Evolutionary conservation across 2,113 vertebrate genomes (phyloP), one percentile per base, ranked within the genome.

Genomic region (Phylloscopus trochiloides): DNA sequence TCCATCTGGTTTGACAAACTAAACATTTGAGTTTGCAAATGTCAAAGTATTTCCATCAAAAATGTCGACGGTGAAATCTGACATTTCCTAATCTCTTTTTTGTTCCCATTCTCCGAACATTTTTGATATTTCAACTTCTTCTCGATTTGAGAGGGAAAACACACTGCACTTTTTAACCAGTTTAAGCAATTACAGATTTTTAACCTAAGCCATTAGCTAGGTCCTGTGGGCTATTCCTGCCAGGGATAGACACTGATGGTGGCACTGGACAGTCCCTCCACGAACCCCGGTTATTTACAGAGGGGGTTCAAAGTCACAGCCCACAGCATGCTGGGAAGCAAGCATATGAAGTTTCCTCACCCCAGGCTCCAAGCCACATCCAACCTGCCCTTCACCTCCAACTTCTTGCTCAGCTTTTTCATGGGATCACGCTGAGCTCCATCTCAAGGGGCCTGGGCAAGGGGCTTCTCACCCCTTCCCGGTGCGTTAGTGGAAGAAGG

Each of bases 21-120:
- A 95, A 97, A 95, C 79, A 80, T 97, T 96, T 93, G 91, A 96
- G 72, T 95, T 95, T 86, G 91, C 88, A 95, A 95, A 96, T 94
- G 96, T 88, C 95, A 95, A 88, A 94, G 92, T 95, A 90, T 95
- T 97, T 88, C 94, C 59, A 96, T 95, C 96, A 97, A 92, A 97
- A 96, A 93, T 66, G 75, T 95, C 26, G 47, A 31, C 2, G 1
- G 88, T 3, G 1, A 86, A 86, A 90, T 36, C 94, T 97, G 92
- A 96, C 94, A 95, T 96, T 96, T 95, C 88, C 81, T 95, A 95
- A 94, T 97, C 88, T 94, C 92, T 59, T 92, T 92, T 85, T 92
- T 79, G 59, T 94, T 89, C 89, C 85, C 67, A 29, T 83, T 88
- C 76, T 20, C 13, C 0, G 80, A 89, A 91, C 91, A 75, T 72